phyloP scores from a whole-genome alignment of 2,888 invertebrate species.

The Ferdinandea cuprea region DNA sequence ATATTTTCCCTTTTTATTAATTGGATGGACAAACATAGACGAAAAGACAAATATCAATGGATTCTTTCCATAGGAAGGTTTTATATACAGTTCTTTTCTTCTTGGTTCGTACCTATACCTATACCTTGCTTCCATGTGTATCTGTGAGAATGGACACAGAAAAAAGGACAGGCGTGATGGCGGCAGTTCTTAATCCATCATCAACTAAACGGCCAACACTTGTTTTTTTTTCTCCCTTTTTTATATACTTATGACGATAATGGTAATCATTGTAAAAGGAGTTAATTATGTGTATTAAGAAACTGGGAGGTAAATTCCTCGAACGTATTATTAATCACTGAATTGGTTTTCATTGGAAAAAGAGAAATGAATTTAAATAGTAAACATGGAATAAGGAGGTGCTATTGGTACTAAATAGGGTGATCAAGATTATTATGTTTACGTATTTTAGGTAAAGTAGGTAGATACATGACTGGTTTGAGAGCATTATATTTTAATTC shows the following conservation, averaged over 20 bases:
- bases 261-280: slow-evolving; percentile 55
- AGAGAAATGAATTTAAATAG: not conserved
- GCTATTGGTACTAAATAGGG: not conserved
- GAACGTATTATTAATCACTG: slow-evolving; percentile 41
- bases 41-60: slow-evolving; percentile 76
- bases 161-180: slow-evolving; percentile 37
- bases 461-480: not conserved
- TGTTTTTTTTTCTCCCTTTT: slow-evolving; percentile 28
- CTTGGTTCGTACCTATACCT: slow-evolving; percentile 7
- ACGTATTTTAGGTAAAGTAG: not conserved
- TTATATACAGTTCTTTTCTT: slow-evolving; percentile 2
- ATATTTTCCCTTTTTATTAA: slow-evolving; percentile 76
- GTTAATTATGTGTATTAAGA: slow-evolving; percentile 30
- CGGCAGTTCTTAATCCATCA: slow-evolving; percentile 60
- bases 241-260: slow-evolving; percentile 57
- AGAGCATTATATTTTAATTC: no score
- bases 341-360: no score
- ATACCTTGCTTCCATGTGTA: not conserved
- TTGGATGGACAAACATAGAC: slow-evolving; percentile 77
- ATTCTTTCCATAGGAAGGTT: slow-evolving; percentile 16
- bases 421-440: no score
- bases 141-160: slow-evolving; percentile 25
- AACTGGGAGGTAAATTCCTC: slow-evolving; percentile 12
- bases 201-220: slow-evolving; percentile 60
- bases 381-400: not conserved